Conservation (phyloP, 2,113 vertebrate species). For the Muscicapa adusta region DNA sequence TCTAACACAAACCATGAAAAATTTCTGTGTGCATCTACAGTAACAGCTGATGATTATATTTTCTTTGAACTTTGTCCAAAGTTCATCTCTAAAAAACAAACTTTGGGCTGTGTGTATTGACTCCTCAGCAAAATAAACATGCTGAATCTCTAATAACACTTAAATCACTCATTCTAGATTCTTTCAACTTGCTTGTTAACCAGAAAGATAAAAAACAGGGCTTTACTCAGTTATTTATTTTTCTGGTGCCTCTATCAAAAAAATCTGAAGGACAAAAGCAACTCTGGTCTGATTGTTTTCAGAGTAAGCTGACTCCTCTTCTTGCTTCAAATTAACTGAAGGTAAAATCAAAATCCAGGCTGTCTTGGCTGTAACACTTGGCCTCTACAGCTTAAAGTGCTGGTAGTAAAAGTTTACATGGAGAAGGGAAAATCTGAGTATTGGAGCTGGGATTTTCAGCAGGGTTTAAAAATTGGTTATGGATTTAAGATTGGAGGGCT, state of each 20-base stretch:
- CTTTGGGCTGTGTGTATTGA: neutral
- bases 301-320: neutral
- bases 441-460: neutral
- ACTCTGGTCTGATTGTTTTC: neutral
- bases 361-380: neutral
- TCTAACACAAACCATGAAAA: neutral
- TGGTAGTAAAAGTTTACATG: neutral
- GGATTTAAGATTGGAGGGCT: neutral
- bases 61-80: constrained; percentile 46
- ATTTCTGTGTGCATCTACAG: neutral
- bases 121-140: constrained; percentile 45
- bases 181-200: constrained; percentile 35
- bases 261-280: neutral
- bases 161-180: neutral
- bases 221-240: neutral
- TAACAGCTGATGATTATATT: constrained; percentile 29
- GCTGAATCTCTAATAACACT: neutral
- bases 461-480: neutral
- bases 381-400: neutral
- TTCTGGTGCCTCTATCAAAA: neutral
- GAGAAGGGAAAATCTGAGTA: neutral
- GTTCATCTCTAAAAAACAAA: constrained; percentile 54
- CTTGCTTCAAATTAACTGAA: neutral
- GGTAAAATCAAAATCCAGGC: neutral
- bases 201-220: neutral